Evolutionary conservation across 2,888 invertebrate genomes (phyloP).

Genomic region (Antitype chi): DNA sequence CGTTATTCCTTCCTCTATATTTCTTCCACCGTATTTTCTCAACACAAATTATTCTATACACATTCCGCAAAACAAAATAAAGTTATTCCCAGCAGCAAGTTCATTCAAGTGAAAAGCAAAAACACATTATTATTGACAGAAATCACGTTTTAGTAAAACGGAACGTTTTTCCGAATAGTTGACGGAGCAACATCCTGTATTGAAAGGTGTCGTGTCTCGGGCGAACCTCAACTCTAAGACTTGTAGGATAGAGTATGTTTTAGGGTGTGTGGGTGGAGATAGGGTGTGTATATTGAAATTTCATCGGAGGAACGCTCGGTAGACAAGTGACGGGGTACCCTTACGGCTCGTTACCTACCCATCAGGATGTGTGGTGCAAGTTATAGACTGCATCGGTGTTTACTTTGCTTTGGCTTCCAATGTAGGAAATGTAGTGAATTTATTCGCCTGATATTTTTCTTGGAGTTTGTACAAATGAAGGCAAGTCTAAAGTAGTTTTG

Average conservation of each 20-base stretch:
- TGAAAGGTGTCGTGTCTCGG: conserved; percentile 25
- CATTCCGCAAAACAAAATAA: conserved; percentile 47
- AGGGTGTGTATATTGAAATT: conserved; percentile 76
- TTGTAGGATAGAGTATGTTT: conserved; percentile 44
- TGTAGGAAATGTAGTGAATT: conserved; percentile 12
- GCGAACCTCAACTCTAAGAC: conserved; percentile 39
- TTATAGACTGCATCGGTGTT: conserved; percentile 44
- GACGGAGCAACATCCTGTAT: conserved; percentile 65
- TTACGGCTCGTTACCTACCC: conserved; percentile 75
- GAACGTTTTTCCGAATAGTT: conserved; percentile 67
- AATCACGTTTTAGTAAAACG: conserved; percentile 64
- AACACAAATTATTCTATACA: conserved; percentile 44
- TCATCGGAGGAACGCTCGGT: conserved; percentile 71
- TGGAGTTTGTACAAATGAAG: not conserved
- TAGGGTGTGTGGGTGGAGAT: conserved; percentile 35
- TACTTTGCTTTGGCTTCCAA: conserved; percentile 19
- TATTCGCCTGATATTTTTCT: conserved; percentile 38
- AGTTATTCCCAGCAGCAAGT: conserved; percentile 39
- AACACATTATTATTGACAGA: conserved; percentile 65
- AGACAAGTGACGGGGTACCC: conserved; percentile 75
- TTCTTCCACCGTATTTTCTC: conserved; percentile 24
- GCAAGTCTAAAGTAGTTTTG: not conserved
- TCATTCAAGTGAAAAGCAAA: conserved; percentile 52
- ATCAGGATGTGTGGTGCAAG: conserved; percentile 62
- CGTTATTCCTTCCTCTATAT: not conserved